phyloP scores from a whole-genome alignment of 2,113 vertebrate genomes.

The Catharus bicknelli region DNA sequence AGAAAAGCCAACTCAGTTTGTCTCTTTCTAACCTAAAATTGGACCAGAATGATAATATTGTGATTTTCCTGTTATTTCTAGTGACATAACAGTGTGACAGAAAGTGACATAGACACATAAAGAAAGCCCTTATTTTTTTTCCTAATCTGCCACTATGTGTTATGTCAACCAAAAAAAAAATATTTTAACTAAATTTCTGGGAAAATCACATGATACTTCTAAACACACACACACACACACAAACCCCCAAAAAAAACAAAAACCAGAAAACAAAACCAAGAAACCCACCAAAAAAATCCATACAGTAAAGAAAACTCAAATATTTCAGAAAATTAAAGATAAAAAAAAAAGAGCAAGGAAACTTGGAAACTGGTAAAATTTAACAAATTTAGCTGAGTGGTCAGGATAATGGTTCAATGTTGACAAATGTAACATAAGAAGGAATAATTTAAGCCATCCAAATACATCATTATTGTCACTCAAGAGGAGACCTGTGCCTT shows the following conservation, averaged over 20 bases:
- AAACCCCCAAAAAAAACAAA: too few relatives aligned
- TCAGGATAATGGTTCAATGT: neutral
- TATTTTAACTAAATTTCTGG: neutral
- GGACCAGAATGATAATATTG: neutral
- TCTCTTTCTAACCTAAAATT: constrained; percentile 28
- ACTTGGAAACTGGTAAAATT: neutral
- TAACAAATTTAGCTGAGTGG: neutral
- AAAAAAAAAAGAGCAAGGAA: neutral
- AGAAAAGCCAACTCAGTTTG: neutral
- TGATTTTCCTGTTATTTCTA: constrained; percentile 10
- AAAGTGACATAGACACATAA: neutral
- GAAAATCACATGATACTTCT: neutral
- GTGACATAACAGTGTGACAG: neutral
- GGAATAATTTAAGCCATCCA: constrained; percentile 7
- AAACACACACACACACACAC: neutral
- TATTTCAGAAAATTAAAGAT: constrained; percentile 1
- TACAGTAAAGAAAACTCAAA: neutral
- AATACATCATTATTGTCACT: neutral
- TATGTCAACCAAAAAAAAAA: neutral
- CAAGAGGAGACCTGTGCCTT: constrained; percentile 1
- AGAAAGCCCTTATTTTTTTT: neutral
- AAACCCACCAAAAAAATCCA: neutral
- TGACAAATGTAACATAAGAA: constrained; percentile 19
- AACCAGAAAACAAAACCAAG: neutral
- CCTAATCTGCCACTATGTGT: neutral